Evolutionary conservation across 2,797 vertebrate genomes (phyloP).

Genomic region (Intellagama lesueurii): DNA sequence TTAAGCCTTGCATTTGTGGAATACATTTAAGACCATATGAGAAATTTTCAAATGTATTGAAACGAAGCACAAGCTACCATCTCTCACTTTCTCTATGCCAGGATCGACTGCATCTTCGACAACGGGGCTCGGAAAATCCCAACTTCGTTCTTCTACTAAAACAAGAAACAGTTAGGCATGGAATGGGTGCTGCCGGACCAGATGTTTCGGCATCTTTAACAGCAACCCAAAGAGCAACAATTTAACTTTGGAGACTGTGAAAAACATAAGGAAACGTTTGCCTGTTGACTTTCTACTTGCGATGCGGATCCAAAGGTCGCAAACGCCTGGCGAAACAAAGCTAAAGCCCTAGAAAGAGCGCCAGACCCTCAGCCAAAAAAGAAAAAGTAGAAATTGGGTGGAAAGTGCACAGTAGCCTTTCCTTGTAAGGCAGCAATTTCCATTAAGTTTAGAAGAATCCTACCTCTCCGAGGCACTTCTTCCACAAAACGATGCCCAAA

Average conservation of each 20-base stretch:
- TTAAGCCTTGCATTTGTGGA: not conserved
- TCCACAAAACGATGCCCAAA: not conserved
- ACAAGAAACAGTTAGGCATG: not conserved
- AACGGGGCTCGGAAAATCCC: not conserved
- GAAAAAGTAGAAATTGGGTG: not conserved
- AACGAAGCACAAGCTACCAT: not conserved
- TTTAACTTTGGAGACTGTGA: not conserved
- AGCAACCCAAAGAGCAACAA: not conserved
- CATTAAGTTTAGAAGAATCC: not conserved
- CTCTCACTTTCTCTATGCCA: not conserved
- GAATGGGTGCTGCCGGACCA: not conserved
- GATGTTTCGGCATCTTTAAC: not conserved
- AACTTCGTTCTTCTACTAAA: not conserved
- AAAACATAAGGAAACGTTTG: not conserved
- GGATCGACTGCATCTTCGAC: not conserved
- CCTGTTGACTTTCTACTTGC: not conserved
- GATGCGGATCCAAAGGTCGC: not conserved
- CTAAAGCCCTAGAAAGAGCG: not conserved
- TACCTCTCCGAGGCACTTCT: conserved; percentile 36
- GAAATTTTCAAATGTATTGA: no score
- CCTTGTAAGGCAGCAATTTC: no score
- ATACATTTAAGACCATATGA: not conserved
- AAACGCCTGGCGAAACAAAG: not conserved
- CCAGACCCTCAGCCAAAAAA: not conserved
- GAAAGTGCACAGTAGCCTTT: not conserved